Conservation (phyloP, 64 coral and sea anemone species). For the Actinia equina region DNA sequence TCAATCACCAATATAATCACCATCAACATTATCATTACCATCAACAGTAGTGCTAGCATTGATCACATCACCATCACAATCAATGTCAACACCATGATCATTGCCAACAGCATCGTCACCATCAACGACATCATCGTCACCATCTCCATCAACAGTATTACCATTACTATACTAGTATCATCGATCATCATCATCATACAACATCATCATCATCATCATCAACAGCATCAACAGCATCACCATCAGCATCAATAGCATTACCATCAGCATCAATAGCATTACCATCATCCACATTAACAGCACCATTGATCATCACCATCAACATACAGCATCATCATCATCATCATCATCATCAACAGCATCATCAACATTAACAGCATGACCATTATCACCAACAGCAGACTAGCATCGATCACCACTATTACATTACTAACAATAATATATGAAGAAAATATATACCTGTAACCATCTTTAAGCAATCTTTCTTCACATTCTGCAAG, state of each 20-base stretch:
- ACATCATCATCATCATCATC: too few species aligned
- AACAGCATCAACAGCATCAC: not conserved
- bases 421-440: too few species aligned
- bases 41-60: not conserved
- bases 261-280: not conserved
- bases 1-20: not conserved
- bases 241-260: not conserved
- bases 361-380: not conserved
- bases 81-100: not conserved
- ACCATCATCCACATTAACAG: not conserved
- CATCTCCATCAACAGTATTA: not conserved
- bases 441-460: not conserved
- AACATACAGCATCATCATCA: not conserved
- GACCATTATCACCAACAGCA: not conserved
- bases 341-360: not conserved
- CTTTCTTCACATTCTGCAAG: conserved; percentile 81
- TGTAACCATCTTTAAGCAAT: conserved; percentile 88
- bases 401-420: too few species aligned
- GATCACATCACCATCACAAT: too few species aligned
- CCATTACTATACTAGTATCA: too few species aligned
- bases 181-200: not conserved
- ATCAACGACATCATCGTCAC: not conserved
- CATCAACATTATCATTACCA: not conserved
- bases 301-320: too few species aligned
- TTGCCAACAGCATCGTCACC: not conserved